Percentiles rank a stretch among this genome's conserved stretches.
These are phyloP conservation scores for Astreopora myriophthalma DNA, from an alignment of 64 coral and sea anemone genomes.

Conservation along the genomic window DNA sequence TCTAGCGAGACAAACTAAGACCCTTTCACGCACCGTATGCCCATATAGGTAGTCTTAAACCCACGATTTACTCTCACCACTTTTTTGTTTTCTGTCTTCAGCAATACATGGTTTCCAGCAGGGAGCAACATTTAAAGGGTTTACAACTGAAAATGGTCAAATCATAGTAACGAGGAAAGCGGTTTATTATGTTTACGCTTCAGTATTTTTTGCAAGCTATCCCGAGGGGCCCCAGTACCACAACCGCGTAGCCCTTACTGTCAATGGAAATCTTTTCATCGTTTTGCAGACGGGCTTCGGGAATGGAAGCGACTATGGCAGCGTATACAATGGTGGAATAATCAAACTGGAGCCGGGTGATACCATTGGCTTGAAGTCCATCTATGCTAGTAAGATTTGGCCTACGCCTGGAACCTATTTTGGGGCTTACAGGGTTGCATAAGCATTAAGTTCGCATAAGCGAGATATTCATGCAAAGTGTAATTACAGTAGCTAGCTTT, in stretches of 20 bases:
- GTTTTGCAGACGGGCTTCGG: not conserved
- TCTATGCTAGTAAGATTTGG: not conserved
- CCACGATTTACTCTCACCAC: no score
- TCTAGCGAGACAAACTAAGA: no score
- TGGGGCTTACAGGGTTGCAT: slow-evolving; percentile 8
- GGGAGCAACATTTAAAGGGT: not conserved
- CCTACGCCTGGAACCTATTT: not conserved
- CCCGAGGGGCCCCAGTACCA: not conserved
- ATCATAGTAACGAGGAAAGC: not conserved
- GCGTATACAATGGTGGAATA: not conserved
- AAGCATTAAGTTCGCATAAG: no score
- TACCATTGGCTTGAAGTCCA: not conserved
- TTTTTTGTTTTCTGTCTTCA: not conserved
- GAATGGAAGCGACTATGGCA: not conserved
- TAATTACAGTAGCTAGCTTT: no score
- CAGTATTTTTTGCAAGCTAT: not conserved
- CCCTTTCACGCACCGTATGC: no score
- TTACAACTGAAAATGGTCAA: not conserved
- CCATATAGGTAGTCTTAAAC: no score
- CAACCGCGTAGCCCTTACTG: not conserved
- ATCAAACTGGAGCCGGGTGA: not conserved
- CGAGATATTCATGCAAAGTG: no score
- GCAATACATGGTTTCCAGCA: not conserved
- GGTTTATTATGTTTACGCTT: not conserved
- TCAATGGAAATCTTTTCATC: not conserved